These are phyloP conservation scores for Gambusia yucatana DNA, from an alignment of 2,797 vertebrate genomes.

Conservation along the genomic window DNA sequence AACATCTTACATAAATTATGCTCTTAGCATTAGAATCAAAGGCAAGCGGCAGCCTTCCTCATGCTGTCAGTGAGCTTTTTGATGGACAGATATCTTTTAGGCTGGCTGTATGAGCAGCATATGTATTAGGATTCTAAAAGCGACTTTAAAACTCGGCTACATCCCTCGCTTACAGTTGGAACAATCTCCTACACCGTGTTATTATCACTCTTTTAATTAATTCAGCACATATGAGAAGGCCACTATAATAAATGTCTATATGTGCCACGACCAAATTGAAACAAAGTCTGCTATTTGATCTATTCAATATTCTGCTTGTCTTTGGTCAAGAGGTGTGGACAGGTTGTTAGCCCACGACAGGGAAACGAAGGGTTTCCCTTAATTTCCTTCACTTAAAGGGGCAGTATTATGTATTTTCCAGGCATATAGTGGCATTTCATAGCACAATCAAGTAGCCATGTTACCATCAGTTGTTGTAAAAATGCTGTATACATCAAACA, in stretches of 20 bases:
- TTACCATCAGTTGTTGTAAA: too few relatives aligned
- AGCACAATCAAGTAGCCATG: too few relatives aligned
- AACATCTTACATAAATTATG: conserved; percentile 87
- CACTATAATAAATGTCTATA: neutral
- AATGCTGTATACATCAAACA: too few relatives aligned
- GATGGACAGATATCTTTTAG: conserved; percentile 76
- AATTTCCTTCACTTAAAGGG: too few relatives aligned
- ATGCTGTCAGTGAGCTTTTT: conserved; percentile 74
- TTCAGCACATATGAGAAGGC: conserved; percentile 30
- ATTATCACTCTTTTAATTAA: conserved; percentile 10
- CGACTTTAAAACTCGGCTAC: conserved; percentile 55
- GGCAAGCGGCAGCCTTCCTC: conserved; percentile 67
- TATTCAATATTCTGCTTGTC: too few relatives aligned
- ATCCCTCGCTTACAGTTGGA: conserved; percentile 46
- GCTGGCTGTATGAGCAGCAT: conserved; percentile 62
- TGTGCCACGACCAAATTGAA: too few relatives aligned
- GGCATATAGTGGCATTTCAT: too few relatives aligned
- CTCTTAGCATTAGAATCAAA: conserved; percentile 87
- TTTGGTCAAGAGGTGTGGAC: too few relatives aligned
- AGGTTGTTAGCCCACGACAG: too few relatives aligned
- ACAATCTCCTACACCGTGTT: conserved; percentile 26
- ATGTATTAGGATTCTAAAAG: conserved; percentile 65
- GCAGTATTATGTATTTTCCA: too few relatives aligned
- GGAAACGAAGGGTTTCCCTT: neutral
- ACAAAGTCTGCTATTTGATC: too few relatives aligned